Conservation (phyloP, 2,113 vertebrate species). For the Anguilla rostrata region DNA sequence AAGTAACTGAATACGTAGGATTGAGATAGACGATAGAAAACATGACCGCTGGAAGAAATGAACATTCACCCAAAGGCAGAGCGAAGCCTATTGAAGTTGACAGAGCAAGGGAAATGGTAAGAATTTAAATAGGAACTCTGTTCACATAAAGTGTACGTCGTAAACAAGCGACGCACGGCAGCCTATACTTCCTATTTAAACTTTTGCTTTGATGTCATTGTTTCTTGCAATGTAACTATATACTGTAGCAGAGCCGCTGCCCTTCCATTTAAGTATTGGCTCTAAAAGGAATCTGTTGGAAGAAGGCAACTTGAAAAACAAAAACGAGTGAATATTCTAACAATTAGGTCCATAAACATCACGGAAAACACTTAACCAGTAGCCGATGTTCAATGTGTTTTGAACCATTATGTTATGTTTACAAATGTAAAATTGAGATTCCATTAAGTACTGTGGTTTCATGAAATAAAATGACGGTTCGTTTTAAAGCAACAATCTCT, state of each 20-base stretch:
- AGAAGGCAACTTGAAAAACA: too few relatives aligned
- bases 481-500: not conserved
- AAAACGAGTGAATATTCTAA: too few relatives aligned
- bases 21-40: conserved; percentile 32
- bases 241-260: not conserved
- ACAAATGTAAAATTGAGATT: too few relatives aligned
- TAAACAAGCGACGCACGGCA: too few relatives aligned
- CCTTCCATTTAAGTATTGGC: not conserved
- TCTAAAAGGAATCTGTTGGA: not conserved
- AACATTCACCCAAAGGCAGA: conserved; percentile 27
- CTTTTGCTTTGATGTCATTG: too few relatives aligned
- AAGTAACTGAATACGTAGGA: conserved; percentile 33
- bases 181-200: too few relatives aligned
- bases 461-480: not conserved
- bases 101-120: conserved; percentile 53
- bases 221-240: too few relatives aligned
- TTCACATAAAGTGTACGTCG: not conserved
- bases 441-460: not conserved
- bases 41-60: conserved; percentile 43
- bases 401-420: too few relatives aligned
- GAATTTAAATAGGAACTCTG: conserved; percentile 18
- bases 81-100: conserved; percentile 39
- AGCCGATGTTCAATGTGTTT: too few relatives aligned
- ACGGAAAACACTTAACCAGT: too few relatives aligned
- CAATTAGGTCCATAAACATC: too few relatives aligned